Evolutionary conservation across 2,888 invertebrate genomes (phyloP).

Genomic region (Erannis defoliaria): DNA sequence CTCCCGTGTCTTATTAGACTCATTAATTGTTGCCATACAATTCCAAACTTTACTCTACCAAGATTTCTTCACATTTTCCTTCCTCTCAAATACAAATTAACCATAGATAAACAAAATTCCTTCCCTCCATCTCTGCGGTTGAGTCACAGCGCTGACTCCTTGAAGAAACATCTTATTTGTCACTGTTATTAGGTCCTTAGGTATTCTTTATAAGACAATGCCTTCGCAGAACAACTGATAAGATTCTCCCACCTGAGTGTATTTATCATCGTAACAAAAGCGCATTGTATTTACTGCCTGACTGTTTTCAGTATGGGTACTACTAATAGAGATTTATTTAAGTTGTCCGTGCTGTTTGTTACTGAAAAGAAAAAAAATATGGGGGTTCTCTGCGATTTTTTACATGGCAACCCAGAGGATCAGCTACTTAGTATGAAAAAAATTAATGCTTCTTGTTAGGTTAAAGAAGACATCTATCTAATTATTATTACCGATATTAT

Average conservation of each 20-base stretch:
- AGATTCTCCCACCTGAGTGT: slow-evolving; percentile 20
- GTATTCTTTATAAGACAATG: slow-evolving; percentile 27
- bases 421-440: too few species aligned
- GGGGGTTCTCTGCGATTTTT: too few species aligned
- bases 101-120: slow-evolving; percentile 18
- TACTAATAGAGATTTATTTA: not conserved
- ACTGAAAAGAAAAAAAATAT: too few species aligned
- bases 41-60: not conserved
- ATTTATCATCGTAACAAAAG: slow-evolving; percentile 26
- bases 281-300: not conserved
- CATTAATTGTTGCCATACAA: too few species aligned
- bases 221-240: slow-evolving; percentile 24
- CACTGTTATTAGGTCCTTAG: slow-evolving; percentile 8
- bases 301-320: slow-evolving; percentile 16
- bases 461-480: too few species aligned
- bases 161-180: slow-evolving; percentile 17
- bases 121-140: slow-evolving; percentile 3
- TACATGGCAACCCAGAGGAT: too few species aligned
- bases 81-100: slow-evolving; percentile 6
- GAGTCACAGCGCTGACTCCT: slow-evolving; percentile 18
- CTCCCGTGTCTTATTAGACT: too few species aligned
- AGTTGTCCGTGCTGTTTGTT: too few species aligned
- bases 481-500: too few species aligned
- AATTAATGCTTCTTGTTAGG: too few species aligned
- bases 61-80: slow-evolving; percentile 8